Evolutionary conservation across 2,113 vertebrate genomes (phyloP).

Genomic region (Rhagologus leucostigma): DNA sequence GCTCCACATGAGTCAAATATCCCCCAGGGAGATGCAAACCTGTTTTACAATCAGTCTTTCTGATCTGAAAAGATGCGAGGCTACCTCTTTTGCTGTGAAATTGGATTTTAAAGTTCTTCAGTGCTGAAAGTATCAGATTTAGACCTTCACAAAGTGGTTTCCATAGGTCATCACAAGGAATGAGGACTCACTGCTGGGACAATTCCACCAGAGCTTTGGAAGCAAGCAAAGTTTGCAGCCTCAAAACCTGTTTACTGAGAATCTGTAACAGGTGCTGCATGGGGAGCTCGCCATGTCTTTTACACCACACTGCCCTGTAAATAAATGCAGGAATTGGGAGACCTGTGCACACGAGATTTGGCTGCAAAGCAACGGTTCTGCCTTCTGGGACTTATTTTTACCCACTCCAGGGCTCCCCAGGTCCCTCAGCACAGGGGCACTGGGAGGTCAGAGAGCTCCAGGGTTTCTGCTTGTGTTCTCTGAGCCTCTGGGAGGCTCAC

Average conservation of each 20-base stretch:
- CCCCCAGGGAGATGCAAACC: neutral
- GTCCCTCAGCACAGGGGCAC: neutral
- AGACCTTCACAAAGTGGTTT: neutral
- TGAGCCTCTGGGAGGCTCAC: neutral
- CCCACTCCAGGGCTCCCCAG: neutral
- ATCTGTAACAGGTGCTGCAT: accelerated
- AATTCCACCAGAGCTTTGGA: neutral
- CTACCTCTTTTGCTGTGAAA: neutral
- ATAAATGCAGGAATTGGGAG: neutral
- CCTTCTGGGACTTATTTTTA: neutral
- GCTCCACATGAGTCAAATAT: neutral
- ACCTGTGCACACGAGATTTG: neutral
- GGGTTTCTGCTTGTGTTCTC: neutral
- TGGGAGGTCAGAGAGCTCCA: neutral
- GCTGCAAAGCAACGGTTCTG: neutral
- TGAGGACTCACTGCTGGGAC: neutral
- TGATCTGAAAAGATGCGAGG: neutral
- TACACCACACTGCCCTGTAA: neutral
- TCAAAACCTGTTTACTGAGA: neutral
- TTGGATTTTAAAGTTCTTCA: neutral
- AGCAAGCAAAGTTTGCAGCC: neutral
- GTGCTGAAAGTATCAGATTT: neutral
- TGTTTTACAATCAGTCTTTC: neutral
- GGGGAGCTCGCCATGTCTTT: accelerated
- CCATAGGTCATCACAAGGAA: neutral